These are phyloP conservation scores for Zoanthus gigantus DNA, from an alignment of 92 coral and sea anemone genomes.

Conservation along the genomic window DNA sequence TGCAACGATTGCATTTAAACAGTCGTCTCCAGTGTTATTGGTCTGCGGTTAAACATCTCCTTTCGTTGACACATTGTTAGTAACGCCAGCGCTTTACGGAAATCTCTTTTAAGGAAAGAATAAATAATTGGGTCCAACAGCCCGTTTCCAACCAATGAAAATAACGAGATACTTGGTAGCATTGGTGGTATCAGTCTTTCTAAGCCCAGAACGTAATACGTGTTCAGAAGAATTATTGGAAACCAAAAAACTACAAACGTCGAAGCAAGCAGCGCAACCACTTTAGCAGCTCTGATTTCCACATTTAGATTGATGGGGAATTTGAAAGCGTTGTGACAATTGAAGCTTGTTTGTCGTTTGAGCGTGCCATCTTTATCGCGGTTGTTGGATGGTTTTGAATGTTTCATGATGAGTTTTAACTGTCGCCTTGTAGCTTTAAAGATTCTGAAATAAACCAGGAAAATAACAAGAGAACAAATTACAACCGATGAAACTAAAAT, in stretches of 20 bases:
- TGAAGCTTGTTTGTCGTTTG: not conserved
- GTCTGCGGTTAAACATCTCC: not conserved
- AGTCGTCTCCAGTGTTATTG: not conserved
- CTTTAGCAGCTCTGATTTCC: constrained; percentile 90
- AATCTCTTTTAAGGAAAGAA: constrained; percentile 88
- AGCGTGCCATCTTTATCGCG: constrained; percentile 12
- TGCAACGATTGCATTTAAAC: not conserved
- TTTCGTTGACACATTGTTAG: not conserved
- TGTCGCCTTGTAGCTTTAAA: constrained; percentile 88
- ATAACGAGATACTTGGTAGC: constrained; percentile 74
- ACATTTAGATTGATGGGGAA: constrained; percentile 61
- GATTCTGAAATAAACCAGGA: constrained; percentile 74
- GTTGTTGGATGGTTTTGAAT: not conserved
- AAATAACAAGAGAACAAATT: constrained; percentile 60
- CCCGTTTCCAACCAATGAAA: constrained; percentile 89
- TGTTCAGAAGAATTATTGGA: constrained; percentile 84
- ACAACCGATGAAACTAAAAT: constrained; percentile 76
- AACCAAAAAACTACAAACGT: constrained; percentile 91
- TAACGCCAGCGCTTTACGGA: constrained; percentile 66
- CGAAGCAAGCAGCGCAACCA: constrained; percentile 80
- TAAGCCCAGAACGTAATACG: constrained; percentile 71
- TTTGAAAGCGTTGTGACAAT: constrained; percentile 29
- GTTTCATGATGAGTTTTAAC: constrained; percentile 69
- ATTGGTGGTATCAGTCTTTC: constrained; percentile 62
- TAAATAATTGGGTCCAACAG: constrained; percentile 87